These are phyloP conservation scores for Rostratula benghalensis DNA, from an alignment of 2,113 vertebrate species.

Conservation along the genomic window DNA sequence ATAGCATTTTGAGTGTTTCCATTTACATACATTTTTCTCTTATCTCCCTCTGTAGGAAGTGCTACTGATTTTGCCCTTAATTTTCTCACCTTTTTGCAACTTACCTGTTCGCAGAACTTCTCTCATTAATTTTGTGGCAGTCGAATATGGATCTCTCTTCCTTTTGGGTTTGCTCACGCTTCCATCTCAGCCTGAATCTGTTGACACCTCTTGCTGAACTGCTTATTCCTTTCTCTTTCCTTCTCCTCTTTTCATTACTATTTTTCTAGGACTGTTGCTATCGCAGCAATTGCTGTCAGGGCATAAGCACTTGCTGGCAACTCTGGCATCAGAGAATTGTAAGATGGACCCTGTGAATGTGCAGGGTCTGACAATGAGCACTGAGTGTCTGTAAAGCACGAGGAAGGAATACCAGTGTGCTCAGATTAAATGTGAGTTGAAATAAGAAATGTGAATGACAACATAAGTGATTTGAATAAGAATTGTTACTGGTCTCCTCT, in stretches of 20 bases:
- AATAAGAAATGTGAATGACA: constrained; percentile 29
- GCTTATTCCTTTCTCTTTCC: background rate
- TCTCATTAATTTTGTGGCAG: background rate
- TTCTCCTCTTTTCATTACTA: background rate
- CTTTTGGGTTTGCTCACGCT: background rate
- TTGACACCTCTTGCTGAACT: background rate
- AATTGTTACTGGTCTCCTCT: constrained; percentile 29
- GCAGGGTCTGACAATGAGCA: background rate
- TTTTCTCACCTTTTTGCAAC: background rate
- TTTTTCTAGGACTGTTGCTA: background rate
- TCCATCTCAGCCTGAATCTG: background rate
- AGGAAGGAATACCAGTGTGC: background rate
- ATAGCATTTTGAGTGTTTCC: background rate
- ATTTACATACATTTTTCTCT: background rate
- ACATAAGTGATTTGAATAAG: constrained; percentile 34
- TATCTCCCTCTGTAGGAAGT: background rate
- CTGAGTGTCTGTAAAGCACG: background rate
- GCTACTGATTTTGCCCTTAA: background rate
- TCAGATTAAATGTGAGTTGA: constrained; percentile 17
- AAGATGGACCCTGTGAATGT: background rate
- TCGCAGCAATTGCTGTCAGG: background rate
- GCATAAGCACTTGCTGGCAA: background rate
- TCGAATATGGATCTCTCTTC: background rate
- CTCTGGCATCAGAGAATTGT: background rate
- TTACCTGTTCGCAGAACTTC: background rate